Base-by-base conservation (phyloP, 2,113 vertebrate species). In the Varanus salvator region DNA sequence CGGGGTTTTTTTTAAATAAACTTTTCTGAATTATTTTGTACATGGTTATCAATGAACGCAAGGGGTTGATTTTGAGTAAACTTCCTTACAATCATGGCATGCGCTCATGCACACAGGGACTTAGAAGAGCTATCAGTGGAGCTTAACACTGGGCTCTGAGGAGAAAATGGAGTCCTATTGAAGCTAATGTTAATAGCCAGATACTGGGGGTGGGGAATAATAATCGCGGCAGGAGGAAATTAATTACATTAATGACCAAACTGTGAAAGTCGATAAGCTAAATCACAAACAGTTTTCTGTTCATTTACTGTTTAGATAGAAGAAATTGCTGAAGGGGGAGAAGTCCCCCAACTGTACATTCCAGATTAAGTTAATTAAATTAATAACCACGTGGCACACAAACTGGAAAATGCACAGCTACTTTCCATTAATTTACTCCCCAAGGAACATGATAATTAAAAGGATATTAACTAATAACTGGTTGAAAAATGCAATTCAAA, bases 341-440 rank as follows among this genome's bases (percentile, higher is more conserved):
- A 57, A n/a, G 29, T 23, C 9, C 52, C 34, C 38, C 64, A 3
- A 31, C 25, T 3, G 83, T 85, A 71, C 85, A 90, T 21, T 69
- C 64, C 80, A 25, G 34, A 85, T 80, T 44, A 82, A 23, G 25
- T 80, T 38, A 85, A 85, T 90, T 77, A 21, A 85, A 78, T 89
- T 85, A 85, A 89, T 78, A 69, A 78, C 23, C 23, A 57, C 44
- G 1, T 11, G 38, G 57, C 31, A 11, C 54, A 21, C 52, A 84
- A 8, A 14, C 84, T 44, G 66, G 64, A 64, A 80, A 71, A 71
- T 44, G 25, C 34, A 2, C 25, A 6, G 8, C 38, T 71, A 29
- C 23, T 52, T 50, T 50, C 50, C 60, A 66, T 72, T 85, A 78
- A 80, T 71, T 71, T 71, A 31, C 27, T 29, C 23, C 21, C 25